Base-by-base conservation (phyloP, 92 coral and sea anemone species). In the Palythoa caribaeorum region DNA sequence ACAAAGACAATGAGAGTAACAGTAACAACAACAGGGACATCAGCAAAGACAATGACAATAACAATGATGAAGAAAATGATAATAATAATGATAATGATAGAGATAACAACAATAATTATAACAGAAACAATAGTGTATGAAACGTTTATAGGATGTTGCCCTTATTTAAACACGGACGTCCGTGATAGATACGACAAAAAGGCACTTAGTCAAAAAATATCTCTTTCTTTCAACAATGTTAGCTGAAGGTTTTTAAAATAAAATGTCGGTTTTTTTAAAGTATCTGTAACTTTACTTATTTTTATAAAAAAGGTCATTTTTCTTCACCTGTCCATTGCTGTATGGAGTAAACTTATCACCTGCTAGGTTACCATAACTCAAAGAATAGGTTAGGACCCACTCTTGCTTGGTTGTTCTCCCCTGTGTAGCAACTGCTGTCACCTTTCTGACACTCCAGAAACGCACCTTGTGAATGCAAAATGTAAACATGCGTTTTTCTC, bases 361-460 rank as follows among this genome's bases (percentile, higher is more conserved):
- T 17, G 5, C 65, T 15, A 1, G 78, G 17, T 14, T 52, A 48
- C 79, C 14, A 11, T 9, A n/a, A 38, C 62, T 76, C 60, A 76
- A 17, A 6, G 15, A 40, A 35, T 75, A 75, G 60, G 62, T 16
- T 1, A 5, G 6, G 1, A 75, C 79, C 79, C 79, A 75, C 5
- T 17, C 15, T 16, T 5, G 1, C 0, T 3, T 8, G 5, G 37
- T 53, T 9, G 15, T 60, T 9, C 14, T 48, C 28, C 79, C 79
- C 5, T 75, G 79, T 75, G 79, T 75, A 17, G 79, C 79, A 35
- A 75, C 79, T 20, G 79, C 79, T 12, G 12, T 75, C 38, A 75
- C 74, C 14, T 70, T 70, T 28, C 74, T 38, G 12, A 70, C 6
- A 17, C 74, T 70, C 74, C 74, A 70, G 38, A 70, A 70, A 14